Evolutionary conservation across 2,888 invertebrate genomes (phyloP).

Genomic region (Philaethria dido): DNA sequence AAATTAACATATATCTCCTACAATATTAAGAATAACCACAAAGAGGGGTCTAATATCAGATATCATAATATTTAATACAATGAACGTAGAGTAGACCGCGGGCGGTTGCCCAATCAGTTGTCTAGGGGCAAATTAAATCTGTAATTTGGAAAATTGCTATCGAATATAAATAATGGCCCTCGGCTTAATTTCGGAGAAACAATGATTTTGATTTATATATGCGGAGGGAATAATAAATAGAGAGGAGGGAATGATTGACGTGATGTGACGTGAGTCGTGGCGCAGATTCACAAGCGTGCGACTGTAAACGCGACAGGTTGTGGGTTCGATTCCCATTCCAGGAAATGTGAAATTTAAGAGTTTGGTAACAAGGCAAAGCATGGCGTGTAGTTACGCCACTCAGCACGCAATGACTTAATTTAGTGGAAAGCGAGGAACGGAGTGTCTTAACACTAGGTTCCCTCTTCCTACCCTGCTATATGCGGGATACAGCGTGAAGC

Average conservation of each 20-base stretch:
- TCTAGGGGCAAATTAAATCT: slow-evolving; percentile 31
- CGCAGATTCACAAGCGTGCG: too few relatives aligned
- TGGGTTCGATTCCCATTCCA: too few relatives aligned
- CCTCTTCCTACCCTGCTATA: too few relatives aligned
- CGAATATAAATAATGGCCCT: slow-evolving; percentile 36
- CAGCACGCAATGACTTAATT: too few relatives aligned
- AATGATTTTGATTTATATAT: slow-evolving; percentile 66
- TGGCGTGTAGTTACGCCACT: too few relatives aligned
- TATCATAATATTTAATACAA: slow-evolving; percentile 9
- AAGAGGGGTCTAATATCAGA: background rate
- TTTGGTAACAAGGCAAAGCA: too few relatives aligned
- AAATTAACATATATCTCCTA: background rate
- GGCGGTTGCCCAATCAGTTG: slow-evolving; percentile 29
- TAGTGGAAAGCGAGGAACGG: too few relatives aligned
- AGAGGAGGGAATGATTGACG: slow-evolving; percentile 59
- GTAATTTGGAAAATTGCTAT: slow-evolving; percentile 38
- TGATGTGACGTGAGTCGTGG: too few relatives aligned
- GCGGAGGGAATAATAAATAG: slow-evolving; percentile 60
- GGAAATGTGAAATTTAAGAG: too few relatives aligned
- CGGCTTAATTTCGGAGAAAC: slow-evolving; percentile 63
- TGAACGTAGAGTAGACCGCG: background rate
- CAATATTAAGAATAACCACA: slow-evolving; percentile 4
- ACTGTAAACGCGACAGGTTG: too few relatives aligned
- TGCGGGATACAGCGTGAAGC: too few relatives aligned
- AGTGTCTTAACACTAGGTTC: too few relatives aligned